Conservation (phyloP, 1,140 invertebrate genomes). For the Telenomus remus region DNA sequence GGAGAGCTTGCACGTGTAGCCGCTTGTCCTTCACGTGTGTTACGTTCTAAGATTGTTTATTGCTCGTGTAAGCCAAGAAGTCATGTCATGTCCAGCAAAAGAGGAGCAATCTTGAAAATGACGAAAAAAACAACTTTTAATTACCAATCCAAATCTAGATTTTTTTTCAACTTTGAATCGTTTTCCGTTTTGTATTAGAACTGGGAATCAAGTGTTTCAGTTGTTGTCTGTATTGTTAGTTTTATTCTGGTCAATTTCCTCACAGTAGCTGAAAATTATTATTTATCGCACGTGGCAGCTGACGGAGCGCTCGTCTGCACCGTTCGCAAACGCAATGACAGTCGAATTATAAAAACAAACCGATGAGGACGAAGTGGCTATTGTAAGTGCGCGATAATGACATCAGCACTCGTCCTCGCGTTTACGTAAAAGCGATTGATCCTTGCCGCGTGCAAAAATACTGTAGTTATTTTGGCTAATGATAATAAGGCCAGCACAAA, state of each 20-base stretch:
- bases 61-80: slow-evolving; percentile 47
- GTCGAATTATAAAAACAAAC: slow-evolving; percentile 37
- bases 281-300: no score
- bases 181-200: no score
- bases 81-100: slow-evolving; percentile 16
- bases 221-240: no score
- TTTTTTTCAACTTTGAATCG: neutral
- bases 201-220: no score
- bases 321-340: no score
- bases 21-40: slow-evolving; percentile 54
- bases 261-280: no score
- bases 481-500: slow-evolving; percentile 21
- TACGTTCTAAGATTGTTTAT: slow-evolving; percentile 50
- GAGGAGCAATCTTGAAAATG: slow-evolving; percentile 33
- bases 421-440: slow-evolving; percentile 65
- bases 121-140: slow-evolving; percentile 1
- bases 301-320: no score
- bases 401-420: slow-evolving; percentile 65
- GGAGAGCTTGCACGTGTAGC: slow-evolving; percentile 50
- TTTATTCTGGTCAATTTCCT: no score
- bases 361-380: slow-evolving; percentile 39
- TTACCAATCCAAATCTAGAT: neutral
- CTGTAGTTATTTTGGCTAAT: slow-evolving; percentile 47
- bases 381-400: slow-evolving; percentile 62
- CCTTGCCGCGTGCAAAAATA: slow-evolving; percentile 30